These are phyloP conservation scores for Notarius quadriscutis DNA, from an alignment of 2,113 vertebrate species.

Conservation along the genomic window DNA sequence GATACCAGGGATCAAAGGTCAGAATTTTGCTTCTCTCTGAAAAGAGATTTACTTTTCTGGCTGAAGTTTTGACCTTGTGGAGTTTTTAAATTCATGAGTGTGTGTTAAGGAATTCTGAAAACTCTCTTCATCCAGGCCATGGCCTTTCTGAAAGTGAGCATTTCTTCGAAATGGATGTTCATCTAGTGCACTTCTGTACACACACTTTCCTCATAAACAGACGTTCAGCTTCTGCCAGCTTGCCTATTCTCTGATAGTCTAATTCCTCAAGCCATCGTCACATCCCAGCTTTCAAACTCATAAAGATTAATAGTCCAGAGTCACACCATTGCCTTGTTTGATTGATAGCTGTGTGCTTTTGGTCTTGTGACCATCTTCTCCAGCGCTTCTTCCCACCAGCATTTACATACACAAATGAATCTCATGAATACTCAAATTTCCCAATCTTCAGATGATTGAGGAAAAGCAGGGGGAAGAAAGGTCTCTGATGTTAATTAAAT, in stretches of 20 bases:
- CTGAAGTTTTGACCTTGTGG: background rate
- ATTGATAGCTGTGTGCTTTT: conserved; percentile 43
- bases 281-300: background rate
- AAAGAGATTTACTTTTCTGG: conserved; percentile 9
- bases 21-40: conserved; percentile 10
- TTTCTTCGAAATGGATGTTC: conserved; percentile 27
- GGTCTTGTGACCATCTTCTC: conserved; percentile 20
- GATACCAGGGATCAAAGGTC: conserved; percentile 17
- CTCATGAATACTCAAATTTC: conserved; percentile 32
- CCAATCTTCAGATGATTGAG: conserved; percentile 15
- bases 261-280: background rate
- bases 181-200: background rate
- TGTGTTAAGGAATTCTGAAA: background rate
- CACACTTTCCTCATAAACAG: conserved; percentile 14
- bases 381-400: background rate
- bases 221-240: conserved; percentile 16
- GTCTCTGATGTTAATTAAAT: conserved; percentile 47
- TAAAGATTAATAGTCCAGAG: conserved; percentile 9
- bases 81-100: background rate
- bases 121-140: background rate
- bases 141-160: background rate
- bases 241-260: background rate
- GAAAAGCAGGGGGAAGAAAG: background rate
- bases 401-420: conserved; percentile 47
- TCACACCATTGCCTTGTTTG: background rate